Evolutionary conservation across 1,140 invertebrate genomes (phyloP).

Genomic region (Zaprionus taronus): DNA sequence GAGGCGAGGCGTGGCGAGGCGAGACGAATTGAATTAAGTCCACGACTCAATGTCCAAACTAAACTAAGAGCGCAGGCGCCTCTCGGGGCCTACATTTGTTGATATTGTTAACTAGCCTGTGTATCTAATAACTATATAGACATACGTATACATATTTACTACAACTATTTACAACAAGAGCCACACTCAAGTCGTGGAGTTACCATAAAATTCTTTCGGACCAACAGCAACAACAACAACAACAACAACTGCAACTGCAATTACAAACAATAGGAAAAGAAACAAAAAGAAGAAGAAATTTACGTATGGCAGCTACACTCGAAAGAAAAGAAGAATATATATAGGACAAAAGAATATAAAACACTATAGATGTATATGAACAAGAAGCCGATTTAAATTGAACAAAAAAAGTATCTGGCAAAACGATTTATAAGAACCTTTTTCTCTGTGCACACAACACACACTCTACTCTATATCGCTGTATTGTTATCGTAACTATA

Average conservation of each 20-base stretch:
- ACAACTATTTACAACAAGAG: conserved; percentile 56
- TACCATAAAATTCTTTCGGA: conserved; percentile 40
- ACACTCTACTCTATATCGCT: conserved; percentile 44
- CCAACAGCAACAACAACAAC: conserved; percentile 33
- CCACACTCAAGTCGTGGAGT: conserved; percentile 29
- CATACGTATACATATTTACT: conserved; percentile 41
- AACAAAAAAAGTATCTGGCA: conserved; percentile 21
- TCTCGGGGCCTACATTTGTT: conserved; percentile 50
- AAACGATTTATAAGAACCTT: conserved; percentile 12
- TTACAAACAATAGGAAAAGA: background rate
- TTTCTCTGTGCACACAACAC: conserved; percentile 20
- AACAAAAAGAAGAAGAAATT: conserved; percentile 31
- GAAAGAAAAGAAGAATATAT: conserved; percentile 20
- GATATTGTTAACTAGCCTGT: conserved; percentile 75
- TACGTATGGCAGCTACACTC: conserved; percentile 64
- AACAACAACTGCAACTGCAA: conserved; percentile 3
- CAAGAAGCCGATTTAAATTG: conserved; percentile 22
- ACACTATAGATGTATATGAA: background rate
- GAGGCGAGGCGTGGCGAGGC: background rate
- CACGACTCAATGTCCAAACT: conserved; percentile 3
- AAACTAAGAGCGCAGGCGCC: conserved; percentile 47
- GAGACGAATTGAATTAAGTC: background rate
- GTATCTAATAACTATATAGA: conserved; percentile 46
- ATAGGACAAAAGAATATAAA: background rate
- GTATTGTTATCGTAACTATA: conserved; percentile 14